Evolutionary conservation across 2,113 vertebrate genomes (phyloP), one percentile per base, ranked within the genome.

Genomic region (Petromus typicus): DNA sequence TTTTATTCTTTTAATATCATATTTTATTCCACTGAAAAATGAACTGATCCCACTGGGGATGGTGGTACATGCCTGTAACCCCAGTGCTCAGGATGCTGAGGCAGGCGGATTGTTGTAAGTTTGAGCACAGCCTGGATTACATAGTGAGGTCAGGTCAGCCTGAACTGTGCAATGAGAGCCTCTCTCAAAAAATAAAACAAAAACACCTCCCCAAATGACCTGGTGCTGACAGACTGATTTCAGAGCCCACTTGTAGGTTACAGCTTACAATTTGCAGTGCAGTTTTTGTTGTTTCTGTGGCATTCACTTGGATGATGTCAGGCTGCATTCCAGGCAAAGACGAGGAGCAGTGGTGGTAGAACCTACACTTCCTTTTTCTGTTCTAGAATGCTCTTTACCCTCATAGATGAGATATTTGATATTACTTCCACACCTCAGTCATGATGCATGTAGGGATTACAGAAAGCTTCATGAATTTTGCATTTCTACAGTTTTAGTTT

Each of bases 1-100:
- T 87, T 80, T 71, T 25, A 5, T 67, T 95, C 30, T 90, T n/a
- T 83, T 59, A 67, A 45, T 79, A 63, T 89, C 66, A 34, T 86
- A 22, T 86, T 87, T 34, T 45, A 37, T 63, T 89, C 23, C 73
- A 34, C 51, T 76, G 27, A 76, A 51, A 76, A 51, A 75, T 43
- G 25, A 75, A 75, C 40, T 30, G 43, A 13, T 16, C 43, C 25
- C 40, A 30, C 23, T 1, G 1, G 5, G 23, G 11, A 27, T 45
- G 23, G 40, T 75, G 69, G 71, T 45, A 23, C 40, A 27, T 45
- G 23, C 40, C 71, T 73, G 25, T 45, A 75, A 45, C 23, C 13
- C 71, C 71, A 45, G 25, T 23, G 45, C 25, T 45, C 25, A 1
- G 25, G 25, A 75, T 6, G 71, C 43, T 48, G 40, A 45, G 71